A percentile compares a stretch with the other conserved stretches of the same genome.
phyloP scores from a whole-genome alignment of 2,888 invertebrate genomes.

The Thalpophila matura region DNA sequence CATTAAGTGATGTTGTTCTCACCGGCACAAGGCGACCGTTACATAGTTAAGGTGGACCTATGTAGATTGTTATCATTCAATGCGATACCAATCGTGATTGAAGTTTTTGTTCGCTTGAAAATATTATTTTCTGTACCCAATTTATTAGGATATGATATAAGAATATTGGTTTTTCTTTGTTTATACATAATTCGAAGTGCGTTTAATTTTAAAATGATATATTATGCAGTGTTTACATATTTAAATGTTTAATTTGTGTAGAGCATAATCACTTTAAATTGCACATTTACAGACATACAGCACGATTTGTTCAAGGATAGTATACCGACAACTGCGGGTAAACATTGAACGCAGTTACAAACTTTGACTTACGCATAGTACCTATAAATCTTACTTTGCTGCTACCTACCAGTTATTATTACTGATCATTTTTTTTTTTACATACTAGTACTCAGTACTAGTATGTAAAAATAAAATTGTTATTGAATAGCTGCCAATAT shows the following conservation, averaged over 20 bases:
- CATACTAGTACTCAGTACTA: too few species aligned
- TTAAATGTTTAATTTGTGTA: conserved; percentile 73
- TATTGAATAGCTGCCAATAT: conserved; percentile 24
- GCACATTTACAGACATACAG: conserved; percentile 77
- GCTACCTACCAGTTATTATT: conserved; percentile 9
- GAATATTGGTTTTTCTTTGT: conserved; percentile 6
- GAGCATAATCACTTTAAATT: conserved; percentile 77
- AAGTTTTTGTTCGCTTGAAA: conserved; percentile 23
- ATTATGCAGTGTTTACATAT: conserved; percentile 59
- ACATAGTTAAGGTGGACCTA: conserved; percentile 43
- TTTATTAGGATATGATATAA: conserved; percentile 3
- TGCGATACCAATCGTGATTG: conserved; percentile 47
- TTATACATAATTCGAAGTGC: conserved; percentile 1
- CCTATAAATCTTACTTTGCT: conserved; percentile 23
- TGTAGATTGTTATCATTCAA: conserved; percentile 45
- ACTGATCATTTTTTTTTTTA: conserved; percentile 14
- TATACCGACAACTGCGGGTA: conserved; percentile 63
- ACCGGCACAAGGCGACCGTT: conserved; percentile 81
- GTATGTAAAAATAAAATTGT: too few species aligned
- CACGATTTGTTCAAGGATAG: conserved; percentile 84
- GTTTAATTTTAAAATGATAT: conserved; percentile 17
- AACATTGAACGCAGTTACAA: conserved; percentile 47
- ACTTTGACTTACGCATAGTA: conserved; percentile 35
- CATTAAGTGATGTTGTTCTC: conserved; percentile 77
- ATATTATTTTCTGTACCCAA: conserved; percentile 2